A percentile compares a stretch with the other conserved stretches of the same genome.
These are phyloP conservation scores for Pherbina coryleti DNA, from an alignment of 2,888 invertebrate genomes.

Conservation along the genomic window DNA sequence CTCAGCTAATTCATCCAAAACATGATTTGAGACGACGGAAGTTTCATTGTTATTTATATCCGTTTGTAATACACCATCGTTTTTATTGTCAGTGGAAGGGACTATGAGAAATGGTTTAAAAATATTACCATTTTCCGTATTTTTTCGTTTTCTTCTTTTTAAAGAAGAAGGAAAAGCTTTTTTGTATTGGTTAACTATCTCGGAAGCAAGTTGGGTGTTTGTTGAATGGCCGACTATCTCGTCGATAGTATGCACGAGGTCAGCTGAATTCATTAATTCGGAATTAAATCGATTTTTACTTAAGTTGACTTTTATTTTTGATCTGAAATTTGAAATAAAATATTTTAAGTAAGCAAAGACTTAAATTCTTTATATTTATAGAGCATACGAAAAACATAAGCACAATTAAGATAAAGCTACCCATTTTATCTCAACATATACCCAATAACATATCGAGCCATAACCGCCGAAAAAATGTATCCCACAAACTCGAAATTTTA, in stretches of 20 bases:
- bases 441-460: too few species aligned
- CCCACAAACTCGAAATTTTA: too few species aligned
- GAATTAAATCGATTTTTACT: neutral
- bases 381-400: too few species aligned
- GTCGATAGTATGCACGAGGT: neutral
- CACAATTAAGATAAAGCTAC: too few species aligned
- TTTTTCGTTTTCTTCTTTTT: slow-evolving; percentile 10
- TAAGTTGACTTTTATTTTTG: neutral
- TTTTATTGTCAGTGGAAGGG: too few species aligned
- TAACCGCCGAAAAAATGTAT: too few species aligned
- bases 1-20: neutral
- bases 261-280: neutral
- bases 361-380: neutral
- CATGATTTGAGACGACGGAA: neutral
- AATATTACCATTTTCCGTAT: neutral
- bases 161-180: neutral
- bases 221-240: slow-evolving; percentile 3
- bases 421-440: too few species aligned
- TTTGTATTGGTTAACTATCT: neutral
- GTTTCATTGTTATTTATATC: neutral
- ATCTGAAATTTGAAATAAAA: neutral
- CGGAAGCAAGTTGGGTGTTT: neutral
- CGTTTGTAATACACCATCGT: neutral
- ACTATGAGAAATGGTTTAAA: too few species aligned
- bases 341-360: neutral